Conservation (phyloP, 2,113 vertebrate species). For the Picathartes gymnocephalus region DNA sequence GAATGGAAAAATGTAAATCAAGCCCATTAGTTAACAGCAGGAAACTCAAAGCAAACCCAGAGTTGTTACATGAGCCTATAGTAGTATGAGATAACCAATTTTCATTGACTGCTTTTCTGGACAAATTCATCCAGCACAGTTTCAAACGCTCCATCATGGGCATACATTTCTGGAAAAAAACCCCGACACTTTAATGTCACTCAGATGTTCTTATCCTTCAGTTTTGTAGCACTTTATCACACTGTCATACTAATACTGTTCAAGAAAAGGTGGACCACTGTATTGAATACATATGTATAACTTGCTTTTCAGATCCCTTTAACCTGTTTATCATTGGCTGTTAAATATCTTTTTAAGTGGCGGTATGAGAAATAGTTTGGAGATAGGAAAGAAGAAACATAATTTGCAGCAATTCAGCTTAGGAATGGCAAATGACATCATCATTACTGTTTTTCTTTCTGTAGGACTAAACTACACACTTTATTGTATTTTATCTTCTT, state of each 20-base stretch:
- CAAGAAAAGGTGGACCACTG: not conserved
- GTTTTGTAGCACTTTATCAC: not conserved
- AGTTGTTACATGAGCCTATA: not conserved
- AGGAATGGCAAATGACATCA: not conserved
- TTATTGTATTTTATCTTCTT: not conserved
- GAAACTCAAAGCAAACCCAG: not conserved
- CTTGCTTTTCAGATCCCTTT: not conserved
- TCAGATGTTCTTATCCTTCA: not conserved
- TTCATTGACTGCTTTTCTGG: not conserved
- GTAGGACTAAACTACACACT: not conserved
- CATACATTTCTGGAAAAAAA: not conserved
- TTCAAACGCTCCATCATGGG: not conserved
- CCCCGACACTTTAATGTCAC: not conserved
- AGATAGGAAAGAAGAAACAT: not conserved
- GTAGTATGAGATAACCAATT: not conserved
- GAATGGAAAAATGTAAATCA: not conserved
- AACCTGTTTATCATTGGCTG: not conserved
- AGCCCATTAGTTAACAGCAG: not conserved
- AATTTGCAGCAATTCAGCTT: not conserved
- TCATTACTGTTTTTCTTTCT: not conserved
- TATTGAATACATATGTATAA: not conserved
- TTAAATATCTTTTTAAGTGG: not conserved
- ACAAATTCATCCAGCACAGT: not conserved
- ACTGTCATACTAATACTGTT: not conserved
- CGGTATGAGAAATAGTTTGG: not conserved